phyloP scores from a whole-genome alignment of 1,140 invertebrate genomes.

The Aphidius ervi region DNA sequence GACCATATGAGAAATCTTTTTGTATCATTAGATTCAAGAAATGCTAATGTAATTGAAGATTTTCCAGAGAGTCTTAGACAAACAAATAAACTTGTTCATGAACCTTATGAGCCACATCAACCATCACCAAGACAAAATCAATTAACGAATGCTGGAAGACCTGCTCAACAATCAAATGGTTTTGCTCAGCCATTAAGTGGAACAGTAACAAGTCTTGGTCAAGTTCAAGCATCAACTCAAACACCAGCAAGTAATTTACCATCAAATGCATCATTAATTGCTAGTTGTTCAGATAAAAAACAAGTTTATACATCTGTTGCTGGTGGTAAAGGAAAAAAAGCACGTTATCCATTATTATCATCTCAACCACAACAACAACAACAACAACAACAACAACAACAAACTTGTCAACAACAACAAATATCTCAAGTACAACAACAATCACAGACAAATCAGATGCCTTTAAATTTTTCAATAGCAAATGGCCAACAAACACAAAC shows the following conservation, averaged over 20 bases:
- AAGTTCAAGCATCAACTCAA: conserved; percentile 61
- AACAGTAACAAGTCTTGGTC: conserved; percentile 32
- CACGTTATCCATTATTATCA: conserved; percentile 49
- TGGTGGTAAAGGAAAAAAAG: conserved; percentile 44
- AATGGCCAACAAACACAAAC: conserved; percentile 20
- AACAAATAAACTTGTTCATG: not conserved
- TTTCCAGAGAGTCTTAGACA: no score
- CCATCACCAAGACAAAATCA: conserved; percentile 1
- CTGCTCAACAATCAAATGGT: conserved; percentile 33
- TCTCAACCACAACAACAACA: conserved; percentile 34
- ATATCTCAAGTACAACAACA: conserved; percentile 34
- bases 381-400: conserved; percentile 29
- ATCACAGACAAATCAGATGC: conserved; percentile 49
- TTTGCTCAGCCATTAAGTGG: conserved; percentile 28
- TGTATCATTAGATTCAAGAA: no score
- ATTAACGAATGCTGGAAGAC: conserved; percentile 28
- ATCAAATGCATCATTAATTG: conserved; percentile 35
- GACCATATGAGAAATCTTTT: no score
- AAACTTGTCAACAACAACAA: conserved; percentile 25
- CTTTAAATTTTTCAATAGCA: conserved; percentile 35
- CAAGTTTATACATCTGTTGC: conserved; percentile 43
- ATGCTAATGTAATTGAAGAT: no score
- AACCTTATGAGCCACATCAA: conserved; percentile 4
- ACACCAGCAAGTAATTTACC: conserved; percentile 51
- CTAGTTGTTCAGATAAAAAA: conserved; percentile 39